Conservation (phyloP, 2,888 invertebrate species). For the Tachina grossa region DNA sequence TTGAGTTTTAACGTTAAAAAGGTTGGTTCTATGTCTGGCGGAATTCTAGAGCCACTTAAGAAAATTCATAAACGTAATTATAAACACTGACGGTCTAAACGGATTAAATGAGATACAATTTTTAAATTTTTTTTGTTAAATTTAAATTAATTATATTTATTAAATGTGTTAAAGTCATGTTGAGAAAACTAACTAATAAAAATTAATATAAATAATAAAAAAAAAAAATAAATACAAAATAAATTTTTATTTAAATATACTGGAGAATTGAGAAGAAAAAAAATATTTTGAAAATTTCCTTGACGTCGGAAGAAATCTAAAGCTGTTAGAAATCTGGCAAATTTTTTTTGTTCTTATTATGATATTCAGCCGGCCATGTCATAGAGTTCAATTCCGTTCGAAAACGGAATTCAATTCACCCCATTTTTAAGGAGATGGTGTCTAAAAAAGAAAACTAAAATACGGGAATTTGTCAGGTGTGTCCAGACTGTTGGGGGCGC, state of each 20-base stretch:
- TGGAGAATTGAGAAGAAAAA: neutral
- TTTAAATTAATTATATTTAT: conserved; percentile 5
- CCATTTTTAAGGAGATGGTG: too few species aligned
- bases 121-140: neutral
- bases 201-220: neutral
- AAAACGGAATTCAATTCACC: too few species aligned
- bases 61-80: conserved; percentile 21
- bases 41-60: neutral
- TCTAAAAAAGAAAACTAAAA: too few species aligned
- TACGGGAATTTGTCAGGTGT: too few species aligned
- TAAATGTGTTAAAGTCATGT: neutral
- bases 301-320: neutral
- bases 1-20: conserved; percentile 56
- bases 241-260: neutral
- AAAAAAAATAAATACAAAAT: neutral
- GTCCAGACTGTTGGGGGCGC: too few species aligned
- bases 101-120: conserved; percentile 27
- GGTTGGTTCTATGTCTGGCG: conserved; percentile 38
- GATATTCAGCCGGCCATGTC: too few species aligned
- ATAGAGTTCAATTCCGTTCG: too few species aligned
- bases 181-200: neutral
- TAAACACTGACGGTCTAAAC: conserved; percentile 13
- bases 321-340: neutral
- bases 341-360: neutral
- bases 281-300: neutral